Base-by-base conservation (phyloP, 2,113 vertebrate species). In the Piaya cayana region DNA sequence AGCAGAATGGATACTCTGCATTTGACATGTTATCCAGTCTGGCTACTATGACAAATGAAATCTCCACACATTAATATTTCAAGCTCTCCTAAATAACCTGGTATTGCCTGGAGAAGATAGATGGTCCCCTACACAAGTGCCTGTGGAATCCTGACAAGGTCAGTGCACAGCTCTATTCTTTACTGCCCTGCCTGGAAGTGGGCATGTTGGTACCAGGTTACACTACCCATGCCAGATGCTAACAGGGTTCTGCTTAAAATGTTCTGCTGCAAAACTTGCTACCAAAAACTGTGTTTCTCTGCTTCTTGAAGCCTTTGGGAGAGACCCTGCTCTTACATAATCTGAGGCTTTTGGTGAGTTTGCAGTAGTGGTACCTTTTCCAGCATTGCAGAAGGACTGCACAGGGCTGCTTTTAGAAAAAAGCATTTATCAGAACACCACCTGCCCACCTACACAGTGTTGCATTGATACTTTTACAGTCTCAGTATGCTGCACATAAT, bases 251-350 rank as follows among this genome's bases (percentile, higher is more conserved):
- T 75, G 42, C 21, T 82, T 65, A 74, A 77, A 82, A 65, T 67
- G 17, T 8, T 55, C 22, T 19, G 34, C 32, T 49, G 36, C 43
- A 30, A 69, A 88, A 64, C 30, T 59, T 56, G 36, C 43, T 32
- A 6, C 26, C 55, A 32, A 60, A 72, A n/a, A 2, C 45, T 29
- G 8, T 0, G 0, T 63, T 82, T 42, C 53, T 63, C 2, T 65
- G 0, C 60, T 70, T n/a, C 62, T 13, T 68, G 47, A 49, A 49
- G 37, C 36, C 11, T 63, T 22, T 19, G 36, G 29, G 32, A 88
- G 59, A 65, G 32, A 83, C 29, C 5, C 59, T 47, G 47, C 37
- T 72, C 43, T 86, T 14, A n/a, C 3, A 2, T 32, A 71, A 67
- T 19, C 43, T 1, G 10, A 39, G 42, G 36, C 70, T 13, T n/a